Evolutionary conservation across 2,888 invertebrate species (phyloP).

Genomic region (Cephus rjabovi): DNA sequence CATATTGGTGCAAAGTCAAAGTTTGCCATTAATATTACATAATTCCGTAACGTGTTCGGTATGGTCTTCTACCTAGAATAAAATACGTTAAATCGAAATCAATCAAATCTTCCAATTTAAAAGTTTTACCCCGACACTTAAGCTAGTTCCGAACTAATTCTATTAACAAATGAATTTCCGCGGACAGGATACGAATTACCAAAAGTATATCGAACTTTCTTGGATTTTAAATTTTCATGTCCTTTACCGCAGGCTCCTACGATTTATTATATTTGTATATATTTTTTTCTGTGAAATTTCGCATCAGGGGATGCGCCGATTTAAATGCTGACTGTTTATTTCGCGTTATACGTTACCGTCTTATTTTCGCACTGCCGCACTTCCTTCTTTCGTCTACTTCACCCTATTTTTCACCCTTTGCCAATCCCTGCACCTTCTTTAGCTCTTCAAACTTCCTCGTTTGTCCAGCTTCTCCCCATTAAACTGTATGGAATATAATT

Average conservation of each 20-base stretch:
- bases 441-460: background rate
- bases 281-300: background rate
- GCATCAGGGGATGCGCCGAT: background rate
- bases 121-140: conserved; percentile 33
- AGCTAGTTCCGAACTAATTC: conserved; percentile 23
- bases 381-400: background rate
- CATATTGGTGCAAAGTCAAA: background rate
- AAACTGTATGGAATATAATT: background rate
- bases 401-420: background rate
- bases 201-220: background rate
- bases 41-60: background rate
- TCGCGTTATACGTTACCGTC: background rate
- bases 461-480: background rate
- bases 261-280: background rate
- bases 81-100: conserved; percentile 28
- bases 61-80: background rate
- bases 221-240: background rate
- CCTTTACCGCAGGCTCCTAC: background rate
- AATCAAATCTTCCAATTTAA: conserved; percentile 34
- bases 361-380: background rate
- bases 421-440: background rate
- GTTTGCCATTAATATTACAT: background rate
- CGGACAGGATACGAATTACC: background rate
- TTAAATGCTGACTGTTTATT: background rate
- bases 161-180: background rate